Conservation (phyloP, 2,113 vertebrate genomes). For the Sinocyclocheilus maitianheensis region DNA sequence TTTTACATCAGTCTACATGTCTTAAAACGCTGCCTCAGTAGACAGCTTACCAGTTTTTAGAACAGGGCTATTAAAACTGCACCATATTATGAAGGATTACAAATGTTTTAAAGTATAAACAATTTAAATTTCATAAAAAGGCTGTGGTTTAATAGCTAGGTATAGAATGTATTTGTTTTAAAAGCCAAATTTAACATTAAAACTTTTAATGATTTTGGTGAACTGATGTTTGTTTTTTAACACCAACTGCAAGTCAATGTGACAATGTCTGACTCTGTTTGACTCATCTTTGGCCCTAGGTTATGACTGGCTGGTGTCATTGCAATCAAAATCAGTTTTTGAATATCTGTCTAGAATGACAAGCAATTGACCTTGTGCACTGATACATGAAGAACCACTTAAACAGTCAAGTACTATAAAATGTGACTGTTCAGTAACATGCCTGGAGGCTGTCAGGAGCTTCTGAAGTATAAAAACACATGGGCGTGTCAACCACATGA, state of each 20-base stretch:
- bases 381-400: background rate
- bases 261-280: background rate
- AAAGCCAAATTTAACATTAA: background rate
- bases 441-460: background rate
- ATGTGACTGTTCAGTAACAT: background rate
- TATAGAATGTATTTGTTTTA: background rate
- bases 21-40: background rate
- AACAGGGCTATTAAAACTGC: background rate
- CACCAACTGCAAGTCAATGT: background rate
- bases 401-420: background rate
- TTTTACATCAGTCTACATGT: background rate
- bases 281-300: background rate
- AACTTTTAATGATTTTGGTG: background rate
- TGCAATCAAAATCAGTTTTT: background rate
- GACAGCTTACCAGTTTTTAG: background rate
- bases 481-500: background rate
- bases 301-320: background rate
- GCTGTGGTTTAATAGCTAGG: background rate
- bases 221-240: background rate
- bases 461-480: background rate
- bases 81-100: background rate
- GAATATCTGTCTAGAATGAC: background rate
- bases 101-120: background rate
- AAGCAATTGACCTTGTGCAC: background rate
- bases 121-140: background rate